Conservation (phyloP, 1,140 invertebrate species). For the Homalodisca vitripennis region DNA sequence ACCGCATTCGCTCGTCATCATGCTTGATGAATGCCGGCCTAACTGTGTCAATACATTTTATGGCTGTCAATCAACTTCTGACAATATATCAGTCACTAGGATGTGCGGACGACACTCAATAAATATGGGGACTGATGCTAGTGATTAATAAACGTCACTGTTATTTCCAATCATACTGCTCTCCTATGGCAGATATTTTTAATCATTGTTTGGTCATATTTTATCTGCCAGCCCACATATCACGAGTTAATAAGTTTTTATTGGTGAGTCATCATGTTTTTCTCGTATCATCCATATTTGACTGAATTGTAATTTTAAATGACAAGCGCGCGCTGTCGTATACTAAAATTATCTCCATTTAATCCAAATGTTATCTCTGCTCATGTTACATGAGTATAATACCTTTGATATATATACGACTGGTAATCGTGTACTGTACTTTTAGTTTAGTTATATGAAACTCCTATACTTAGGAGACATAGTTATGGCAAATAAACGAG, state of each 20-base stretch:
- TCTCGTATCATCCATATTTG: neutral
- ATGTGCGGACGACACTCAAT: constrained; percentile 6
- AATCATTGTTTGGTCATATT: constrained; percentile 15
- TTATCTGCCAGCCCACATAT: neutral
- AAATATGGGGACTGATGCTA: neutral
- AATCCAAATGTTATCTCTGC: no score
- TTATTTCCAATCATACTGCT: neutral
- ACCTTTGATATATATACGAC: no score
- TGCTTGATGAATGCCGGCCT: constrained; percentile 7
- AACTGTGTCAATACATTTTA: constrained; percentile 16
- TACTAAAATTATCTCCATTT: no score
- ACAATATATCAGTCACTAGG: constrained; percentile 3
- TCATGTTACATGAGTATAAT: no score
- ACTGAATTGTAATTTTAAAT: neutral
- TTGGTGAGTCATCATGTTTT: constrained; percentile 2
- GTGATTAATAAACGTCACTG: constrained; percentile 16
- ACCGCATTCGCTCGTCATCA: no score
- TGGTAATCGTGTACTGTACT: no score
- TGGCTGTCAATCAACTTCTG: constrained; percentile 1
- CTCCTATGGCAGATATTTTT: constrained; percentile 12
- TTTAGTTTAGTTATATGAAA: no score
- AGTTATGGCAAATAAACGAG: no score
- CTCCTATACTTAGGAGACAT: no score
- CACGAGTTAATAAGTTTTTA: constrained; percentile 5
- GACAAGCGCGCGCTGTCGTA: no score